A percentile compares a stretch with the other conserved stretches of the same genome.
Evolutionary conservation across 2,888 invertebrate genomes (phyloP).

Genomic region (Brachyptera risi): DNA sequence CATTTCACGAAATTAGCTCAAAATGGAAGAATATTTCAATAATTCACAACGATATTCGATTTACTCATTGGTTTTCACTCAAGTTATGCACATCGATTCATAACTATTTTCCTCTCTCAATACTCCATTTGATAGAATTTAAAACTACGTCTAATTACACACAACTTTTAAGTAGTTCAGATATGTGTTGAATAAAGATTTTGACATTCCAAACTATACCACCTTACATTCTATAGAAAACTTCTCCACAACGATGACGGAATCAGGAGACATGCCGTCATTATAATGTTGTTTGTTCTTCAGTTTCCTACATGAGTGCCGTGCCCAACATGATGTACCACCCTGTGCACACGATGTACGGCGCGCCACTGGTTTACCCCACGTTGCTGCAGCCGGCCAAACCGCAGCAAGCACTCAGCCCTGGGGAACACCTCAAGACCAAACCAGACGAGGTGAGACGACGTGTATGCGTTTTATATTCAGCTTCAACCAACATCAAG

Average conservation of each 20-base stretch:
- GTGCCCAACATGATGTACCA: slow-evolving; percentile 58
- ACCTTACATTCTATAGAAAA: no score
- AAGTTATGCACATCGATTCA: no score
- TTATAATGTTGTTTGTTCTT: slow-evolving; percentile 49
- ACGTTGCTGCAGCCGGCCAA: slow-evolving; percentile 43
- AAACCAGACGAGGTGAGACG: background rate
- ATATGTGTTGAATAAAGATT: background rate
- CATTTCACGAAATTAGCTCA: no score
- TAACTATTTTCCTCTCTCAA: no score
- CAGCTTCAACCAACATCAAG: background rate
- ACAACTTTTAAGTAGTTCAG: no score
- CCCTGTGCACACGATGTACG: slow-evolving; percentile 49
- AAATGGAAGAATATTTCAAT: no score
- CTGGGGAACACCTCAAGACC: slow-evolving; percentile 28
- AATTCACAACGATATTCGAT: no score
- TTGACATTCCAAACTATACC: background rate
- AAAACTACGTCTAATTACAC: no score
- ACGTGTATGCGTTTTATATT: background rate
- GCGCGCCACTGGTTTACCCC: slow-evolving; percentile 57
- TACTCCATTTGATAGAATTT: no score
- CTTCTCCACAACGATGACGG: no score
- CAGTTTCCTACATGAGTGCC: slow-evolving; percentile 50
- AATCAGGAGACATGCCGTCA: no score
- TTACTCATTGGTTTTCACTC: no score
- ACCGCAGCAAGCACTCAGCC: background rate